Percentiles rank a stretch among this genome's conserved stretches.
Conservation (phyloP, 2,797 vertebrate species). For the Natrix natrix region DNA sequence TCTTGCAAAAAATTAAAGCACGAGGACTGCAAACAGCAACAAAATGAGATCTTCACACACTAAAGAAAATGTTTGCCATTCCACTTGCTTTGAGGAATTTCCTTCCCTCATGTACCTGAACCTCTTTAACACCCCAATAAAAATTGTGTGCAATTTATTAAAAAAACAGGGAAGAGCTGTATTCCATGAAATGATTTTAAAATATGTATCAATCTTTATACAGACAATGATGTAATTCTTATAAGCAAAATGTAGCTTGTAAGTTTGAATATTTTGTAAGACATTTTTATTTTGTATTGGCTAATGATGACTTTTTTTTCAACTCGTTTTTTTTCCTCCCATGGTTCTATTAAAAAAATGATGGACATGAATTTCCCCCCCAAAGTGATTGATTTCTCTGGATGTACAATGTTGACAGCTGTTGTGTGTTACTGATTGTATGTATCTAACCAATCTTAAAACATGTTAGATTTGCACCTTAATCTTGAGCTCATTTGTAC, state of each 20-base stretch:
- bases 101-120: neutral
- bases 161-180: slow-evolving; percentile 33
- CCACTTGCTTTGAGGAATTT: neutral
- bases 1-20: neutral
- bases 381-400: slow-evolving; percentile 51
- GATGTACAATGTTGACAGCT: slow-evolving; percentile 55
- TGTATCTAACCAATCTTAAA: neutral
- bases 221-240: slow-evolving; percentile 34
- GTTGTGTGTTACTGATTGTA: slow-evolving; percentile 19
- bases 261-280: slow-evolving; percentile 37
- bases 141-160: slow-evolving; percentile 32
- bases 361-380: slow-evolving; percentile 44
- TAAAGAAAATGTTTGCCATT: neutral
- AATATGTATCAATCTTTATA: slow-evolving; percentile 39
- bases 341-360: slow-evolving; percentile 53
- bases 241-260: slow-evolving; percentile 26
- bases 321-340: slow-evolving; percentile 50
- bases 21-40: neutral
- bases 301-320: slow-evolving; percentile 39
- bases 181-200: slow-evolving; percentile 11
- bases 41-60: neutral
- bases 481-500: neutral
- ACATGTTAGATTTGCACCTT: neutral
- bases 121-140: neutral
- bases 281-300: slow-evolving; percentile 43